Evolutionary conservation across 2,113 vertebrate genomes (phyloP), one percentile per base, ranked within the genome.

Genomic region (Plecotus auritus): DNA sequence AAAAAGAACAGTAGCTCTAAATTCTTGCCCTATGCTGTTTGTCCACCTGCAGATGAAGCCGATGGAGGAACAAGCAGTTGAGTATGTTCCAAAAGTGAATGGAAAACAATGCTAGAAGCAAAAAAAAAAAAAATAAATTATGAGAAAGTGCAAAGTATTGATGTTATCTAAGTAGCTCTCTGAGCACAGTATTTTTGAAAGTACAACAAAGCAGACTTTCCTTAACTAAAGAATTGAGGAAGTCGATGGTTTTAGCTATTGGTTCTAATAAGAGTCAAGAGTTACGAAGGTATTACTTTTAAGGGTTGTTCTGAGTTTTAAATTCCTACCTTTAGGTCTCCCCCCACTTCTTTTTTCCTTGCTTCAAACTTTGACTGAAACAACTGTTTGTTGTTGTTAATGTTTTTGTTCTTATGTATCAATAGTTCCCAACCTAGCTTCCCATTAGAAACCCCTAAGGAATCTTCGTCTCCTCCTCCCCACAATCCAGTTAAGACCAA

Each of bases 241-340:
- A 14, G 28, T 64, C 69, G 14, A 1, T 64, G 22, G 18, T 77
- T 92, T 61, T 69, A 69, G 35, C 42, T 54, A 16, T 30, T 64
- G 70, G 14, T 13, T 90, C 1, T 72, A 37, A 32, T 12, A 40
- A 76, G 16, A 81, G 11, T 49, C 51, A 20, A 66, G n/a, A 88
- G 66, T 82, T 91, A 93, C 42, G 88, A 85, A 93, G 56, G 35
- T 59, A 40, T 18, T 88, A 64, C 56, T 85, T 87, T 81, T 77
- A 96, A 87, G 22, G 7, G 2, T 59, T 61, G 23, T 42, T 89
- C 51, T 72, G 37, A 76, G 35, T 78, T 95, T 92, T 69, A 77
- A 85, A 76, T 88, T 81, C 17, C 28, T 30, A 42, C 59, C 56
- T 81, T 67, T 88, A 76, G 14, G 28, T 42, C 32, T 80, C 32